Evolutionary conservation across 2,113 vertebrate genomes (phyloP).

Genomic region (Panurus biarmicus): DNA sequence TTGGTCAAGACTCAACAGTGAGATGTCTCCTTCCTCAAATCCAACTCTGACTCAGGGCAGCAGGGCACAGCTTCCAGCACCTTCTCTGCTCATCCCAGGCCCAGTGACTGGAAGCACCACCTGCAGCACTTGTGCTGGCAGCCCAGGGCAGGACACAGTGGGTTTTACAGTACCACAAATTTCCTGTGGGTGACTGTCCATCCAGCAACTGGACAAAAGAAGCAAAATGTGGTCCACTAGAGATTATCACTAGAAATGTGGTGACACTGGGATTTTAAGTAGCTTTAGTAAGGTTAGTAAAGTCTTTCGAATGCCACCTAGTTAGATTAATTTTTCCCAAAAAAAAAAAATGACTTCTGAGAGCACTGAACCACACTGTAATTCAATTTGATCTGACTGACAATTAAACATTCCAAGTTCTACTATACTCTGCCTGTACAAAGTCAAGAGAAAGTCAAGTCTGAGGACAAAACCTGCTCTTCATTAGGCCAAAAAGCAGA

Average conservation of each 20-base stretch:
- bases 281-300: neutral
- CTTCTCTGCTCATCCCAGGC: neutral
- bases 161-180: neutral
- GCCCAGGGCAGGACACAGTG: neutral
- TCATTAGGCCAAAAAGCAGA: neutral
- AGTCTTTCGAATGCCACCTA: neutral
- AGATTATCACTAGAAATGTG: neutral
- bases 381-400: neutral
- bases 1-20: neutral
- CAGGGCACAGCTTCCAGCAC: neutral
- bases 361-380: neutral
- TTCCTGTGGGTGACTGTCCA: neutral
- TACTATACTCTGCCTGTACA: neutral
- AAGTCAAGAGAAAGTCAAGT: neutral
- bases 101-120: neutral
- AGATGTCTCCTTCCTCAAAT: neutral
- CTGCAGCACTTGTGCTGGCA: neutral
- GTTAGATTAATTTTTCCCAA: neutral
- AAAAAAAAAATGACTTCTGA: neutral
- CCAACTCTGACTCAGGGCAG: neutral
- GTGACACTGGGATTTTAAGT: neutral
- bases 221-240: neutral
- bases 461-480: neutral
- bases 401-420: neutral
- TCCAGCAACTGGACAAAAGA: neutral